Evolutionary conservation across 1,140 invertebrate genomes (phyloP).

Genomic region (Panagrolaimus sp.): DNA sequence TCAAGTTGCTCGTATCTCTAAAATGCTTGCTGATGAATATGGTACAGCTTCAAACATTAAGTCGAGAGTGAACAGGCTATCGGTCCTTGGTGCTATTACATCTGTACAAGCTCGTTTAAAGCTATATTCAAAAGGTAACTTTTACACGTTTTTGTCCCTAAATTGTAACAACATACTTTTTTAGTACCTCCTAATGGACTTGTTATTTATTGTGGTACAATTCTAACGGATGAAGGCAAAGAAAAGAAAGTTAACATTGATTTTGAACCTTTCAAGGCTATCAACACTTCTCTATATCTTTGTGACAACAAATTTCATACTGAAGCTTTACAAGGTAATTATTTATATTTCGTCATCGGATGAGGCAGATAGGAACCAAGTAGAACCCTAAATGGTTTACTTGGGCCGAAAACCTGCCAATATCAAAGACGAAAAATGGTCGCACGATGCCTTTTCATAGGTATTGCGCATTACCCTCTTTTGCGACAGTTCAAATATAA

Average conservation of each 20-base stretch:
- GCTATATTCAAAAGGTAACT: constrained; percentile 91
- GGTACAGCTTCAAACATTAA: constrained; percentile 99
- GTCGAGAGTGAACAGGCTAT: constrained; percentile 92
- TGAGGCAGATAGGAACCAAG: constrained; percentile 18
- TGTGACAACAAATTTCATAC: constrained; percentile 90
- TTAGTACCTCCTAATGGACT: constrained; percentile 95
- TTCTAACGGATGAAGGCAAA: constrained; percentile 99
- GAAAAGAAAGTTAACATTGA: constrained; percentile 99
- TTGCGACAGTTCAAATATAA: constrained; percentile 57
- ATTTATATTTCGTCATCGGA: background rate
- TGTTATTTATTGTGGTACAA: constrained; percentile 98
- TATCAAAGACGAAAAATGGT: constrained; percentile 13
- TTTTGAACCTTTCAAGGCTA: constrained; percentile 99
- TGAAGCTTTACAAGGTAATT: constrained; percentile 61
- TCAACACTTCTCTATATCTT: constrained; percentile 96
- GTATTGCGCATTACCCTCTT: constrained; percentile 16
- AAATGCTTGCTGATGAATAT: constrained; percentile 99
- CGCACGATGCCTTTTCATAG: constrained; percentile 1
- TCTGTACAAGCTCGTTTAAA: constrained; percentile 98
- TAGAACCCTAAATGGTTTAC: background rate
- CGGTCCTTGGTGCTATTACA: constrained; percentile 96
- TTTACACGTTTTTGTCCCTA: constrained; percentile 9
- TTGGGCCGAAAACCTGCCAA: constrained; percentile 19
- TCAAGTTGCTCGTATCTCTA: constrained; percentile 95
- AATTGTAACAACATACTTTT: constrained; percentile 58